Evolutionary conservation across 2,888 invertebrate genomes (phyloP).

Genomic region (Spicauda simplicius): DNA sequence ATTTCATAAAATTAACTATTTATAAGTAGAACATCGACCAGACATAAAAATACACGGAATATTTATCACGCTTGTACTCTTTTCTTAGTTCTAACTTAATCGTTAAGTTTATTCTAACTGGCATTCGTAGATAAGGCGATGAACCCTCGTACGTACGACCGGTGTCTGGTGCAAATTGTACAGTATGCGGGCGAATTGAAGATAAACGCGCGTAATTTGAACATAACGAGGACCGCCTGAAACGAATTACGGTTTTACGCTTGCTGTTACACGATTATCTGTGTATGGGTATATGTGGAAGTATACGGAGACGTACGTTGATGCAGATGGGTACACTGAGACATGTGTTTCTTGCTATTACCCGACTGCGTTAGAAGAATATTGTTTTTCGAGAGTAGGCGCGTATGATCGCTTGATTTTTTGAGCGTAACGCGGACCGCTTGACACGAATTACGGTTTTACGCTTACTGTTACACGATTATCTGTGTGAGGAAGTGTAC

Average conservation of each 20-base stretch:
- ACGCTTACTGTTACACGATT: slow-evolving; percentile 19
- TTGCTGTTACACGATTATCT: slow-evolving; percentile 18
- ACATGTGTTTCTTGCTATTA: too few species aligned
- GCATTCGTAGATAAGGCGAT: slow-evolving; percentile 12
- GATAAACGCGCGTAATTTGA: slow-evolving; percentile 35
- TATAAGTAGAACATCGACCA: too few species aligned
- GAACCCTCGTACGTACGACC: slow-evolving; percentile 19
- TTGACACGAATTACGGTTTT: slow-evolving; percentile 34
- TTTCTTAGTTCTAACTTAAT: neutral
- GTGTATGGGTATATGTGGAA: neutral
- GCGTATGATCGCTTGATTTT: too few species aligned
- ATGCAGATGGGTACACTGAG: too few species aligned
- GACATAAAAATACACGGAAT: too few species aligned
- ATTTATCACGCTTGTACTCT: too few species aligned
- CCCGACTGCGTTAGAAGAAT: too few species aligned
- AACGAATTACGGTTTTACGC: slow-evolving; percentile 33
- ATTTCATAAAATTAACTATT: too few species aligned
- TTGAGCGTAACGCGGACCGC: slow-evolving; percentile 34
- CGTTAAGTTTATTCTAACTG: too few species aligned
- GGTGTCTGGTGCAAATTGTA: slow-evolving; percentile 35
- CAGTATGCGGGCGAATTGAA: slow-evolving; percentile 33
- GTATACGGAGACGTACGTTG: neutral
- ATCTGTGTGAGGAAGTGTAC: slow-evolving; percentile 6
- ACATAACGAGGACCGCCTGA: slow-evolving; percentile 35
- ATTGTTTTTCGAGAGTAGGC: too few species aligned